Evolutionary conservation across 2,113 vertebrate species (phyloP).

Genomic region (Macrotus californicus): DNA sequence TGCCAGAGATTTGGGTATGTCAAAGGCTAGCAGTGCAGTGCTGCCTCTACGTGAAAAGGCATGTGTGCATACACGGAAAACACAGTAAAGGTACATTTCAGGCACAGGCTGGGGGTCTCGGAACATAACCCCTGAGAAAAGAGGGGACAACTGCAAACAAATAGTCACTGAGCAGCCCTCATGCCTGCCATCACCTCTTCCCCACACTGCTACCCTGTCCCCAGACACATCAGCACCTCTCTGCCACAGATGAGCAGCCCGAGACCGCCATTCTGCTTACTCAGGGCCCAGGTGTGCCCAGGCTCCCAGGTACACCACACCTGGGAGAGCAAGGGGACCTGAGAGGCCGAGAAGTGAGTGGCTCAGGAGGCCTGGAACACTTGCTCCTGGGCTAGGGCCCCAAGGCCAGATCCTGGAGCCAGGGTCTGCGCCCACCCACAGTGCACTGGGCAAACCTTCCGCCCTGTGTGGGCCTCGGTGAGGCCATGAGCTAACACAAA

Average conservation of each 20-base stretch:
- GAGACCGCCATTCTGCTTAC: background rate
- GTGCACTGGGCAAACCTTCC: background rate
- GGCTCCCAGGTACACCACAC: background rate
- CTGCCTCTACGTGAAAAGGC: background rate
- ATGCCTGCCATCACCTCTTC: fast-evolving
- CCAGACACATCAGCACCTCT: background rate
- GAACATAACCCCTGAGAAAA: background rate
- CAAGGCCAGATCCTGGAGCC: background rate
- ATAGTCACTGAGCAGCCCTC: background rate
- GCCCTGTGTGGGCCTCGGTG: background rate
- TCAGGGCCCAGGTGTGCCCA: background rate
- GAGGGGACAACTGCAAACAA: background rate
- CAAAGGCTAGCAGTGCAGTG: background rate
- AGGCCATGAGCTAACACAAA: background rate
- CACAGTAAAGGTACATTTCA: background rate
- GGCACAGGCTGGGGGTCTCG: background rate
- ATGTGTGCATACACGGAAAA: background rate
- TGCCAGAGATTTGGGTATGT: background rate
- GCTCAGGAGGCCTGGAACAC: background rate
- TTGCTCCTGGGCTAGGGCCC: background rate
- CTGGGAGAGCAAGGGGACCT: background rate
- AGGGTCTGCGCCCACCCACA: background rate
- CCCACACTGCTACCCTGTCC: background rate
- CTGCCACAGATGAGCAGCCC: background rate
- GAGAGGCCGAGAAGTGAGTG: background rate